Base-by-base conservation (phyloP, 1,140 invertebrate genomes). In the Calephelis nemesis region DNA sequence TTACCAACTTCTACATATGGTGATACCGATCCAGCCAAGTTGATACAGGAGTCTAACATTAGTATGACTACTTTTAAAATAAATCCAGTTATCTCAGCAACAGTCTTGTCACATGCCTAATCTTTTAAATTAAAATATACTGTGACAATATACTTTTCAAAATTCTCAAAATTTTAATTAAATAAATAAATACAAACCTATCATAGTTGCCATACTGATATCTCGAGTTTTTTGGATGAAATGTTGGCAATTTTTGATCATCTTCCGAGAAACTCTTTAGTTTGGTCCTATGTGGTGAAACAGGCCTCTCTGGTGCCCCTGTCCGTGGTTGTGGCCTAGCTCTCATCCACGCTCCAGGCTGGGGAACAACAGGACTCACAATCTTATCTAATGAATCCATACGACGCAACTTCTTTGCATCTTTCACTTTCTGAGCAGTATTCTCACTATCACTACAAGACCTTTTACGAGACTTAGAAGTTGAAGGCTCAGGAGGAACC, bases 131-230 rank as follows among this genome's bases (percentile, higher is more conserved):
- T 19, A 3, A 19, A 19, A 19, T 19, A 4, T 30, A 30, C 2
- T 30, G 30, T 30, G 30, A 30, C 30, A 30, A 30, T 30, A 30
- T 30, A 30, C 30, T 30, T 30, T 30, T 30, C 30, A 30, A 30
- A 30, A 30, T 30, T 4, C 60, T 63, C 13, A 19, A 71, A 65
- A 8, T 48, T 66, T 65, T 45, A 60, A 19, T 19, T 70, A 63
- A 15, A 13, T 68, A 63, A 15, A 13, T 68, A 63, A 70, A 70
- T 40, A 71, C 50, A 71, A 52, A 95, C 94, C 97, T 95, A 84
- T 98, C 97, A 89, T 99, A 99, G 92, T 99, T 99, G 52, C 98
- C 98, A 93, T 97, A 98, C 69, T 97, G 96, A 91, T 98, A 99
- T 79, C 94, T 93, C 63, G 94, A 93, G 82, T 96, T 95, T 87